These are phyloP conservation scores for Sebastes fasciatus DNA, from an alignment of 2,113 vertebrate genomes.

Conservation along the genomic window DNA sequence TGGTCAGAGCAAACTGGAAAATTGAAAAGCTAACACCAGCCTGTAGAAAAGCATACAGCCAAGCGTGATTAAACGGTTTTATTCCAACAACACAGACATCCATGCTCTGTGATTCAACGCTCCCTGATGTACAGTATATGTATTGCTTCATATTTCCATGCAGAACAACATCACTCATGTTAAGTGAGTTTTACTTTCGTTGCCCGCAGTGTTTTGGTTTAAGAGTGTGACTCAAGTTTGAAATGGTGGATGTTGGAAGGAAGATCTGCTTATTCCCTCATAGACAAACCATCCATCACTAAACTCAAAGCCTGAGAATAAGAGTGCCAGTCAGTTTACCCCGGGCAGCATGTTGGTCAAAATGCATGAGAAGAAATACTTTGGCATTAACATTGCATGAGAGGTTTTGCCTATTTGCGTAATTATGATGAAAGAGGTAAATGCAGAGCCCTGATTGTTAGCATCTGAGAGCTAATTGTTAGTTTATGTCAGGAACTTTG, in stretches of 20 bases:
- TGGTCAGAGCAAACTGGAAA: conserved; percentile 41
- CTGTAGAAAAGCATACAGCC: conserved; percentile 36
- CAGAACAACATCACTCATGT: not conserved
- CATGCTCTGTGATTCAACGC: conserved; percentile 4
- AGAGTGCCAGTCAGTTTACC: not conserved
- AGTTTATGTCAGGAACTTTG: not conserved
- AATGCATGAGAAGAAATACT: not conserved
- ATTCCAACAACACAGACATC: conserved; percentile 40
- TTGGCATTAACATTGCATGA: not conserved
- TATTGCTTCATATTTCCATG: conserved; percentile 21
- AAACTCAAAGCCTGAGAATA: not conserved
- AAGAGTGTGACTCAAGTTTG: conserved; percentile 8
- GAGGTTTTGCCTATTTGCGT: not conserved
- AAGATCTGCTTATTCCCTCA: not conserved
- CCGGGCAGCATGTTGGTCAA: not conserved
- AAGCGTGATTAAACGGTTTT: conserved; percentile 55
- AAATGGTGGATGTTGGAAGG: not conserved
- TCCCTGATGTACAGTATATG: conserved; percentile 7
- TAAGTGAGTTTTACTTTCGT: not conserved
- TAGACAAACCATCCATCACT: not conserved
- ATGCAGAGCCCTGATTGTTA: conserved; percentile 2
- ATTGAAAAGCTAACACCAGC: conserved; percentile 50
- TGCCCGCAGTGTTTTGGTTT: conserved; percentile 1
- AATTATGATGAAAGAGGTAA: conserved; percentile 4
- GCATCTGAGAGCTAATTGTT: not conserved